Evolutionary conservation across 2,888 invertebrate species (phyloP).

Genomic region (Drosophila eohydei): DNA sequence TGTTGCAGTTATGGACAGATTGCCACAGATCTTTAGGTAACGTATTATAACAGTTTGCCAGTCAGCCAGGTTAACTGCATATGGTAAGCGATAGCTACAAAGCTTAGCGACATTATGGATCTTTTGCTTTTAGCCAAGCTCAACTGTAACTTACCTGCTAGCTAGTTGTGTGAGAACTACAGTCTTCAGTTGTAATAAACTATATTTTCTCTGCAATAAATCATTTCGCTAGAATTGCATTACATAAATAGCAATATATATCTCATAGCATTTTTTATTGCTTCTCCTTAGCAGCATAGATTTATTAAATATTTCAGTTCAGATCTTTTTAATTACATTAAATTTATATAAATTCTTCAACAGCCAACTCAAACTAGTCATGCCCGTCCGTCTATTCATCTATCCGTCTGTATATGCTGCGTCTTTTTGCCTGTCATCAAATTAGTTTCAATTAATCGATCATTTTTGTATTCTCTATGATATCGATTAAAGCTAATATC

Average conservation of each 20-base stretch:
- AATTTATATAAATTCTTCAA: background rate
- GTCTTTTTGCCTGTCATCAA: background rate
- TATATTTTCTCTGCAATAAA: too few relatives aligned
- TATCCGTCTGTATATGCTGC: background rate
- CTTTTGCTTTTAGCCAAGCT: background rate
- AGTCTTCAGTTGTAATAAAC: background rate
- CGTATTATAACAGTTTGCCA: conserved; percentile 34
- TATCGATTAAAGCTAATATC: background rate
- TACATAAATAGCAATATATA: too few relatives aligned
- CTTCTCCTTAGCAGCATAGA: too few relatives aligned
- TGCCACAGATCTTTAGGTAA: conserved; percentile 55
- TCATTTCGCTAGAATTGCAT: too few relatives aligned
- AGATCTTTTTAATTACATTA: too few relatives aligned
- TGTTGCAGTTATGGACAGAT: conserved; percentile 72
- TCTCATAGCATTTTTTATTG: too few relatives aligned
- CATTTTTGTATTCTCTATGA: background rate
- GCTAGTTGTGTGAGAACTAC: background rate
- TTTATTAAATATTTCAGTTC: too few relatives aligned
- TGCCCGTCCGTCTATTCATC: background rate
- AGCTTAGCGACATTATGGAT: background rate
- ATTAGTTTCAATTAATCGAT: background rate
- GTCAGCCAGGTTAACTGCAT: conserved; percentile 30
- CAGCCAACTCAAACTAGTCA: background rate
- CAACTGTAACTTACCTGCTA: background rate
- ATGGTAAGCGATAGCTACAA: conserved; percentile 38